These are phyloP conservation scores for Tanytarsus gracilentus DNA, from an alignment of 2,888 invertebrate species.

Conservation along the genomic window DNA sequence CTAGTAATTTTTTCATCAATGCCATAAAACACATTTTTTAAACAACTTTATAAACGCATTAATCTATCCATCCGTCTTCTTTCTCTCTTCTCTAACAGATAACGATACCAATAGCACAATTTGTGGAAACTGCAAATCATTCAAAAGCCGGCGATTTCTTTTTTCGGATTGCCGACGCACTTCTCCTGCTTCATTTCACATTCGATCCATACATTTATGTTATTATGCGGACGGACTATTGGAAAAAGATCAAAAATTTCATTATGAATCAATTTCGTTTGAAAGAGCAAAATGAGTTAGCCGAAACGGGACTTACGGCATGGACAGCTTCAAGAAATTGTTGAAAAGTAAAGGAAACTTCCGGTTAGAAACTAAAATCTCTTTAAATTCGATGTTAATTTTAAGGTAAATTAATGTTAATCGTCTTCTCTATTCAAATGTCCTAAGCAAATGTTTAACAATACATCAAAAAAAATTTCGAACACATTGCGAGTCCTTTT, in stretches of 20 bases:
- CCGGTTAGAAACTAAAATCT: not conserved
- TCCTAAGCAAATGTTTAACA: constrained; percentile 17
- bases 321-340: not conserved
- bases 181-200: constrained; percentile 72
- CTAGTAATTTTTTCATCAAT: too few relatives aligned
- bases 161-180: constrained; percentile 56
- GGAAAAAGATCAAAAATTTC: constrained; percentile 1
- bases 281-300: constrained; percentile 4
- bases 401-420: constrained; percentile 22
- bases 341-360: constrained; percentile 16
- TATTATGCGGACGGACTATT: constrained; percentile 50
- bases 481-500: too few relatives aligned
- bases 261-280: not conserved
- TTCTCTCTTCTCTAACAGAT: constrained; percentile 45
- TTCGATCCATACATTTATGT: constrained; percentile 79
- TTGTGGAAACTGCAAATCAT: constrained; percentile 34
- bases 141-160: constrained; percentile 32
- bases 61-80: not conserved
- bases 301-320: not conserved
- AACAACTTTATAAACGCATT: not conserved
- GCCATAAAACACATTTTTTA: too few relatives aligned
- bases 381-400: constrained; percentile 17
- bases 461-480: constrained; percentile 3
- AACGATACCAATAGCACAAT: constrained; percentile 55
- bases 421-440: constrained; percentile 9